phyloP scores from a whole-genome alignment of 2,113 vertebrate genomes.

The Camelus dromedarius region DNA sequence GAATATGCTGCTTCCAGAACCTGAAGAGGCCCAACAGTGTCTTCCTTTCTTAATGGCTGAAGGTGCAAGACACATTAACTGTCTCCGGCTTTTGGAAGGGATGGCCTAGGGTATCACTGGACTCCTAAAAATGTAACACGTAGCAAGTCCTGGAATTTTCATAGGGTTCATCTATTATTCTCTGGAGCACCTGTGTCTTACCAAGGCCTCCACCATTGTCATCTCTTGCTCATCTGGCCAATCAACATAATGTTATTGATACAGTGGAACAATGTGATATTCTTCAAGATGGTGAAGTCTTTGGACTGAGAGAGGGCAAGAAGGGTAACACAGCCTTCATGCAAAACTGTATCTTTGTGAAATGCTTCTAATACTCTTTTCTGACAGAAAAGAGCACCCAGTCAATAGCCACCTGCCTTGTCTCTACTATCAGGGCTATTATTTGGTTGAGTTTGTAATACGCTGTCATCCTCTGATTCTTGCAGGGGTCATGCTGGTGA shows the following conservation, averaged over 20 bases:
- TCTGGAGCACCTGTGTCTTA: background rate
- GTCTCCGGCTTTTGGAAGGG: background rate
- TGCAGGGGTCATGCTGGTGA: background rate
- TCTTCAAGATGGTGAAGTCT: background rate
- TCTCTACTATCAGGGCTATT: no score
- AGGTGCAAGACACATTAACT: background rate
- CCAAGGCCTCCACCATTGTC: background rate
- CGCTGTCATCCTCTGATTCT: background rate
- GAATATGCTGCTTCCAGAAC: background rate
- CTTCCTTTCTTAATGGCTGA: background rate
- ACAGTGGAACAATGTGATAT: background rate
- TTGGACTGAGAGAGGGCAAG: background rate
- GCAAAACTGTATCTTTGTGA: background rate
- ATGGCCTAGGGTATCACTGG: background rate
- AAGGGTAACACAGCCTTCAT: background rate
- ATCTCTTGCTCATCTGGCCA: background rate
- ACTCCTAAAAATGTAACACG: background rate
- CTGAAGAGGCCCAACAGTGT: background rate
- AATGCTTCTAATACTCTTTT: background rate
- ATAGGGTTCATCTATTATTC: background rate
- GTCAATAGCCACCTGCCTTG: background rate
- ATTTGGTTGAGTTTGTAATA: background rate
- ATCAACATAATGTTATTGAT: background rate
- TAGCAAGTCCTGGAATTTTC: background rate
- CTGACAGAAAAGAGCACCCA: background rate